Evolutionary conservation across 1,140 invertebrate genomes (phyloP), one percentile per base, ranked within the genome.

Genomic region (Temnothorax longispinosus): DNA sequence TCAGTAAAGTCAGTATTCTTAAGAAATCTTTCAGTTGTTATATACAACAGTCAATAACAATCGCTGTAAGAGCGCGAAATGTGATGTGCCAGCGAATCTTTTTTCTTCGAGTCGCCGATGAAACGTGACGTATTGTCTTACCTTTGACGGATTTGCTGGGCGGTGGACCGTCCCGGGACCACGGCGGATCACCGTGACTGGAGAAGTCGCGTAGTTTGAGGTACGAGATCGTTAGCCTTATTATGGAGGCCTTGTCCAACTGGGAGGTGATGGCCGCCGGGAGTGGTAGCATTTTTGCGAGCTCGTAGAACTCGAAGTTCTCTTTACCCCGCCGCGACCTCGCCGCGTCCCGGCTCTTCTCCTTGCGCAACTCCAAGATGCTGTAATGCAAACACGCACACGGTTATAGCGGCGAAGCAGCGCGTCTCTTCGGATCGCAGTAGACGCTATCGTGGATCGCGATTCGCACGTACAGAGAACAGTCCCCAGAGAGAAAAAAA

Each of bases 231-330:
- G 99, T 99, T 92, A 99, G 97, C 94, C 99, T 97, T 96, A 99
- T 99, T 94, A 99, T 99, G 92, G 99, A 99, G 35, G 99, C 99
- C 96, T 99, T 99, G 96, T 99, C 99, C 96, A 99, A 96, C 95
- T 99, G 99, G 88, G 98, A 98, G 89, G 99, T 99, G 94, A 99
- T 99, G 92, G 99, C 99, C 3, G 98, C 97, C 0, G 99, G 99
- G 54, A 99, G 96, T 0, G 99, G 99, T 89, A 99, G 96, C 98
- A 99, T 98, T 96, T 99, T 99, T 86, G 99, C 99, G 94, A 99
- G 96, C 96, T 99, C 99, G 96, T 99, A 99, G 96, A 99, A 99
- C 96, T 99, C 99, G 94, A 98, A 99, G 96, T 99, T 99, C 95
- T 99, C 99, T 93, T 99, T 99, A 38, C 99, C 99, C 54, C 99